phyloP scores from a whole-genome alignment of 2,113 vertebrate species.

The Lophius piscatorius region DNA sequence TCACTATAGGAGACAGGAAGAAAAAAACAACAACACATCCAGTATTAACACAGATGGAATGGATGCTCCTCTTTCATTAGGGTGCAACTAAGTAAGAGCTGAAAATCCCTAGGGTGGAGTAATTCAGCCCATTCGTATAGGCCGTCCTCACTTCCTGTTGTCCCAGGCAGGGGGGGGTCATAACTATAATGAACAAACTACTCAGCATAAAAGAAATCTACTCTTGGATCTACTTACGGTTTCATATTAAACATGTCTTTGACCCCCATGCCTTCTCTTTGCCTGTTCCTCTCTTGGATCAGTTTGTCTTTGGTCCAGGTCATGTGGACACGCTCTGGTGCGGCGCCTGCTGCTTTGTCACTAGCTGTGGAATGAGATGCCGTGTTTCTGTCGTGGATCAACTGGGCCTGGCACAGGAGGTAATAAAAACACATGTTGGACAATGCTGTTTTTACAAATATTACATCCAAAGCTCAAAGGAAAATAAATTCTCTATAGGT shows the following conservation, averaged over 20 bases:
- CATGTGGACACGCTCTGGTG: constrained; percentile 89
- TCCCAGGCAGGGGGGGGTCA: too few relatives aligned
- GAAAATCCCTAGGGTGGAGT: too few relatives aligned
- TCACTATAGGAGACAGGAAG: constrained; percentile 83
- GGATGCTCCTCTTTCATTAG: too few relatives aligned
- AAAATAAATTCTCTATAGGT: too few relatives aligned
- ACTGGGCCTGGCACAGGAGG: constrained; percentile 82
- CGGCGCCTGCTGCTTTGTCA: constrained; percentile 59
- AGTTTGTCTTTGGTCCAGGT: constrained; percentile 98
- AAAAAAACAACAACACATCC: constrained; percentile 63
- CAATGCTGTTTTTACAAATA: too few relatives aligned
- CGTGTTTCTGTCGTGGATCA: constrained; percentile 92
- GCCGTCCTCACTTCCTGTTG: too few relatives aligned
- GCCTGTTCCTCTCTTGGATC: constrained; percentile 83
- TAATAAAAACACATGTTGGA: too few relatives aligned
- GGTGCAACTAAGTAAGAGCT: too few relatives aligned
- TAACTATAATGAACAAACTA: not conserved
- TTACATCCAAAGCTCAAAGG: too few relatives aligned
- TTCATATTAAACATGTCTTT: constrained; percentile 94
- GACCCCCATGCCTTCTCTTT: constrained; percentile 81
- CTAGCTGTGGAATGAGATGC: constrained; percentile 76
- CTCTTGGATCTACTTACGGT: constrained; percentile 84
- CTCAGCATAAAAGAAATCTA: too few relatives aligned
- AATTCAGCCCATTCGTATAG: too few relatives aligned
- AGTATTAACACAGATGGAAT: constrained; percentile 23